phyloP scores from a whole-genome alignment of 2,797 vertebrate genomes.

The Muscicapa striata region DNA sequence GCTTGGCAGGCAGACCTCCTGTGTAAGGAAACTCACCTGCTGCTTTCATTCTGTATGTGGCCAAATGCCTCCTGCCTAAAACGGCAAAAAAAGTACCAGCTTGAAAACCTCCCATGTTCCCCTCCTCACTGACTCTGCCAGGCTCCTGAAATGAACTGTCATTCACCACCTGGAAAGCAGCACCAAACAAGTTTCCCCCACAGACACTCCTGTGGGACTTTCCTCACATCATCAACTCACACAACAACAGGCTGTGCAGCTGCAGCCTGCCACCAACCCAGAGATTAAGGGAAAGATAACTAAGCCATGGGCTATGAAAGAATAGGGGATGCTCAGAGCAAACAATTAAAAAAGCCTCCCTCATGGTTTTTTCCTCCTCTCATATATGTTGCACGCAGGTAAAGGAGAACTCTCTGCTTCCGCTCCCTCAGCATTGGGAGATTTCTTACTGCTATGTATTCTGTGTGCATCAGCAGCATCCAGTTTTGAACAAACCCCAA shows the following conservation, averaged over 20 bases:
- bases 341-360: not conserved
- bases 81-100: not conserved
- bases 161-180: not conserved
- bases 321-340: not conserved
- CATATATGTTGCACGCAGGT: accelerated
- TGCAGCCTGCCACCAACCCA: not conserved
- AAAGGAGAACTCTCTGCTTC: not conserved
- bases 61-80: not conserved
- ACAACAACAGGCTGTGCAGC: not conserved
- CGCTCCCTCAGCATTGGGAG: not conserved
- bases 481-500: not conserved
- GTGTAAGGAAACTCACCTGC: not conserved
- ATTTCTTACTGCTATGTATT: not conserved
- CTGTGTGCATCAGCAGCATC: not conserved
- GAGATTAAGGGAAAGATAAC: not conserved
- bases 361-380: not conserved
- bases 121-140: not conserved
- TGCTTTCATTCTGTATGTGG: not conserved
- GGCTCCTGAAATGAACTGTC: not conserved
- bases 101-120: not conserved
- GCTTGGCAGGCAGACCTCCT: not conserved
- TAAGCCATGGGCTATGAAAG: not conserved
- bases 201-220: not conserved
- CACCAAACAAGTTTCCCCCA: not conserved
- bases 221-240: not conserved